A percentile compares a stretch with the other conserved stretches of the same genome.
phyloP scores from a whole-genome alignment of 1,140 invertebrate genomes.

The Bombus difficillimus region DNA sequence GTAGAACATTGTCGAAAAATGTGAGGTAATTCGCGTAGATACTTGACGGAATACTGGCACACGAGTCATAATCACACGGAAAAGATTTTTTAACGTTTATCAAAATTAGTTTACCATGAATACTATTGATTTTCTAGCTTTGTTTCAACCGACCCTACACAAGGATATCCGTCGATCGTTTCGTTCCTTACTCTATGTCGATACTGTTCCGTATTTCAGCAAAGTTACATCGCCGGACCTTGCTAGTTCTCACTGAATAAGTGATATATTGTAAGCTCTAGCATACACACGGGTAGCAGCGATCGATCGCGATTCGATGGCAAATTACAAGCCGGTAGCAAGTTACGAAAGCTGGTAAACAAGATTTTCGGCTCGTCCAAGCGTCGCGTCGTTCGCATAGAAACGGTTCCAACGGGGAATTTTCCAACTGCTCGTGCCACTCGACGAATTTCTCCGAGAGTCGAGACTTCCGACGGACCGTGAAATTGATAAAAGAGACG shows the following conservation, averaged over 20 bases:
- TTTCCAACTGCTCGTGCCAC: neutral
- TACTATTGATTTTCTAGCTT: neutral
- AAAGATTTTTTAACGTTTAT: too few relatives aligned
- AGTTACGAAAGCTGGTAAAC: slow-evolving; percentile 8
- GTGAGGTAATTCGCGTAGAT: too few relatives aligned
- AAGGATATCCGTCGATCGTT: neutral
- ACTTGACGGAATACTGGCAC: too few relatives aligned
- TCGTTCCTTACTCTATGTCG: neutral
- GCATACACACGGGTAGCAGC: neutral
- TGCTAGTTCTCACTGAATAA: slow-evolving; percentile 23
- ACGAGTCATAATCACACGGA: too few relatives aligned
- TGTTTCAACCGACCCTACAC: neutral
- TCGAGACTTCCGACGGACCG: neutral
- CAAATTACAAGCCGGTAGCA: neutral
- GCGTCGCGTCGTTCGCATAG: neutral
- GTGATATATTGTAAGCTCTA: slow-evolving; percentile 3
- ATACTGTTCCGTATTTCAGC: neutral
- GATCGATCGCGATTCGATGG: slow-evolving; percentile 4
- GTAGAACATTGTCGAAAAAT: too few relatives aligned
- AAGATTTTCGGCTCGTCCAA: neutral
- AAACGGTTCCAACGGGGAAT: neutral
- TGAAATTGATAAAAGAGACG: slow-evolving; percentile 2
- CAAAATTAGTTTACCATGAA: too few relatives aligned
- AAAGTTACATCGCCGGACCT: slow-evolving; percentile 1
- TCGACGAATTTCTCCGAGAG: neutral